Evolutionary conservation across 1,140 invertebrate species (phyloP), one percentile per base, ranked within the genome.

Genomic region (Heliconius hewitsoni): DNA sequence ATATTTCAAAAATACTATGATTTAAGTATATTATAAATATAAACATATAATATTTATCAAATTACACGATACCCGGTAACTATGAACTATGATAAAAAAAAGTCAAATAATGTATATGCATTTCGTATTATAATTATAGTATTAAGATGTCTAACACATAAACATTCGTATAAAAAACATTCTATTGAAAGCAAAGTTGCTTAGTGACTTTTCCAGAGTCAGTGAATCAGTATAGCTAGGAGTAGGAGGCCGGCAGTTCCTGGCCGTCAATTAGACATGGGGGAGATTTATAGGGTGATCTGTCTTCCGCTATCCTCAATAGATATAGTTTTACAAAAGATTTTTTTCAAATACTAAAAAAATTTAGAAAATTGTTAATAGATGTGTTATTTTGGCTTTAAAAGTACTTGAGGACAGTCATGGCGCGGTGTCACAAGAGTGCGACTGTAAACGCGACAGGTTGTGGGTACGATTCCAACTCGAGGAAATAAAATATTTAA

Each of bases 241-340:
- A 81, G 84, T 77, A 88, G 85, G 82, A 81, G 83, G 83, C 82
- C 76, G 84, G 84, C 74, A 87, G 86, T 87, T 87, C 83, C 83
- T 83, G 82, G 82, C 87, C 88, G 90, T 91, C 91, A 92, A 92
- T 92, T 92, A 92, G 88, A 90, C 89, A 90, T 86, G 84, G 80
- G 83, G 85, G 81, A 90, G 90, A 92, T 92, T 92, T 92, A 92
- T 92, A 88, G 81, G 85, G 83, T 87, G 82, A 92, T 92, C 89
- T 87, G 87, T 92, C 90, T 92, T 91, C 77, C 85, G 72, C 70
- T 78, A 57, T 66, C 78, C 80, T 79, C 70, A 83, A 78, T 80
- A 84, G 85, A 90, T 89, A 90, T 88, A 88, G 88, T 86, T 90
- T 89, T 88, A 82, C 85, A 85, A 90, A 87, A 83, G 77, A 84